Base-by-base conservation (phyloP, 2,797 vertebrate genomes). In the Pantherophis vulpinus region DNA sequence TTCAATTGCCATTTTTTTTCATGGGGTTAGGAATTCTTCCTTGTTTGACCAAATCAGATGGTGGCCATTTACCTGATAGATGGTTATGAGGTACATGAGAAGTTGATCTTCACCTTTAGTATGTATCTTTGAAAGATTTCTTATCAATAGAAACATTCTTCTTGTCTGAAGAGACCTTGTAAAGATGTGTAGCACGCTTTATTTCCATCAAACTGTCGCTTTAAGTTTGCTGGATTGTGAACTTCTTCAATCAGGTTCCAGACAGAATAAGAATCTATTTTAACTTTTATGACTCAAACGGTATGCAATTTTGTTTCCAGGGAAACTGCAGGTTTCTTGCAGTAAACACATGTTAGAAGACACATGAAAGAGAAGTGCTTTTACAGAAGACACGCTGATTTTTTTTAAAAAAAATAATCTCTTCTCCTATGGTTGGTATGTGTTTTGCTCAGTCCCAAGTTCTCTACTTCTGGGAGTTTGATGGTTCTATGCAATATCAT, bases 301-400 rank as follows among this genome's bases (percentile, higher is more conserved):
- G 12, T 70, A 92, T 70, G 58, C 95, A 93, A 93, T 95, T 94
- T 95, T 93, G 92, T 96, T 97, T 94, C 95, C 94, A 95, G 94
- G 94, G 93, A 95, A 95, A 96, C 93, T 55, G 29, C 10, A 89
- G 51, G 88, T 92, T 92, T 95, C 94, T 42, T 95, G 90, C 55
- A 10, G 87, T 92, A 94, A 56, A 96, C n/a, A 54, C 58, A 88
- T 42, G 86, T 47, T 3, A 60, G 56, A 93, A 90, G 63, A 79
- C 59, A 16, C 51, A 86, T 12, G 74, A 9, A 90, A 63, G 47
- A 47, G 4, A 37, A 59, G 94, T 94, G 32, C 9, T 42, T 13
- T 6, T 93, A 32, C 7, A 94, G 95, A 94, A 95, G 5, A 54
- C 25, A 94, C 83, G 23, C 3, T 95, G 93, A 94, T 90, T 88